phyloP scores from a whole-genome alignment of 2,888 invertebrate species.

The Drosophila neotestacea region DNA sequence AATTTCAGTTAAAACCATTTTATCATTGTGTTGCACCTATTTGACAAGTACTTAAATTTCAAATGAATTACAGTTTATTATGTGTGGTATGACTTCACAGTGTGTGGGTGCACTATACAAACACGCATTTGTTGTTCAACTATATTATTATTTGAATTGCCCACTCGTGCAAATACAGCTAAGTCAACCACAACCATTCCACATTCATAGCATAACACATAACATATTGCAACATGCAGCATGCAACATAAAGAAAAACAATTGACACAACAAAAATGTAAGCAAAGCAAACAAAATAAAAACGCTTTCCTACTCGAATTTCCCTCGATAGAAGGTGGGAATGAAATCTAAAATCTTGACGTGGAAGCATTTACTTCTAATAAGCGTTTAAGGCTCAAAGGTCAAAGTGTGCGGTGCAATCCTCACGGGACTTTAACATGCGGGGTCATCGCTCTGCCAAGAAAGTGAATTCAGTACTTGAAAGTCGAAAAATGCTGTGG shows the following conservation, averaged over 20 bases:
- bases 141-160: conserved; percentile 19
- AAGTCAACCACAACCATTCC: conserved; percentile 10
- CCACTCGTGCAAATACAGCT: conserved; percentile 12
- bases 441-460: conserved; percentile 24
- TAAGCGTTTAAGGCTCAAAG: conserved; percentile 54
- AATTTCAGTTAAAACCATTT: not conserved
- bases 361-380: conserved; percentile 52
- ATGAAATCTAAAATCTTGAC: conserved; percentile 4
- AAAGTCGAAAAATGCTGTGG: conserved; percentile 30
- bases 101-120: conserved; percentile 1
- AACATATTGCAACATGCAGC: conserved; percentile 13
- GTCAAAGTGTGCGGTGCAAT: conserved; percentile 32
- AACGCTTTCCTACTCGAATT: not conserved
- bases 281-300: not conserved
- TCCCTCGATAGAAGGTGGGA: not conserved
- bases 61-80: not conserved
- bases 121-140: conserved; percentile 18
- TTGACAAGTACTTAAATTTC: conserved; percentile 2
- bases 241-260: not conserved
- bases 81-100: not conserved
- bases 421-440: conserved; percentile 17
- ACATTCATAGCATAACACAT: not conserved
- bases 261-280: not conserved
- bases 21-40: not conserved
- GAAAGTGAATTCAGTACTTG: conserved; percentile 19